These are phyloP conservation scores for Ophioderma brevispina DNA, from an alignment of 35 echinoderm and acorn worm species.

Conservation along the genomic window DNA sequence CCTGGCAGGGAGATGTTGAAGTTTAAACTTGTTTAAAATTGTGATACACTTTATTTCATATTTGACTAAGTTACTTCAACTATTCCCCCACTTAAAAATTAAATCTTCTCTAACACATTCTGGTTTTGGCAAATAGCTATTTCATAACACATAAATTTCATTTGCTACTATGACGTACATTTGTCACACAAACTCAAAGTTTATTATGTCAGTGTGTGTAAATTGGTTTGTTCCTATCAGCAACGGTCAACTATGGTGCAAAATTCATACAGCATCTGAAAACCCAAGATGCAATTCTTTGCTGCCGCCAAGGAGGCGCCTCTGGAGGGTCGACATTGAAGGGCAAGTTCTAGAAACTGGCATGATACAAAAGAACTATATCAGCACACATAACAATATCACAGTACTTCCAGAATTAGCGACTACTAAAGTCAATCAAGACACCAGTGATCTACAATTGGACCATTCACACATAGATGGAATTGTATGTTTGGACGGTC, in stretches of 20 bases:
- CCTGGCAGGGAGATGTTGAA: too few species aligned
- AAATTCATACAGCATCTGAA: conserved; percentile 78
- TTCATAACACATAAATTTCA: too few species aligned
- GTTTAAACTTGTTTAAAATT: too few species aligned
- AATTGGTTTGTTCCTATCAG: conserved; percentile 31
- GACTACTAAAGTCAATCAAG: neutral
- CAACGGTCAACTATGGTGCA: conserved; percentile 82
- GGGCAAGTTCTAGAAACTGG: conserved; percentile 77
- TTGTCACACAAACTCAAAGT: too few species aligned
- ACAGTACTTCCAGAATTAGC: conserved; percentile 47
- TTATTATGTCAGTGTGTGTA: too few species aligned
- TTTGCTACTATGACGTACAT: too few species aligned
- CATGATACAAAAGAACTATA: conserved; percentile 70
- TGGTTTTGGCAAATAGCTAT: too few species aligned
- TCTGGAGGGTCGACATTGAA: conserved; percentile 70
- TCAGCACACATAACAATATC: conserved; percentile 36
- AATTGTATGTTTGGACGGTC: conserved; percentile 72
- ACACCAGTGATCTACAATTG: conserved; percentile 71
- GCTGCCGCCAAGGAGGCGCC: conserved; percentile 69
- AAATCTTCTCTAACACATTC: too few species aligned
- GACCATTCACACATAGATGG: conserved; percentile 43
- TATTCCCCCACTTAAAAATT: too few species aligned
- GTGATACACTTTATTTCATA: too few species aligned
- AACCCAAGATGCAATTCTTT: conserved; percentile 74
- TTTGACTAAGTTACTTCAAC: too few species aligned